Evolutionary conservation across 2,113 vertebrate genomes (phyloP), one percentile per base, ranked within the genome.

Genomic region (Ictalurus furcatus): DNA sequence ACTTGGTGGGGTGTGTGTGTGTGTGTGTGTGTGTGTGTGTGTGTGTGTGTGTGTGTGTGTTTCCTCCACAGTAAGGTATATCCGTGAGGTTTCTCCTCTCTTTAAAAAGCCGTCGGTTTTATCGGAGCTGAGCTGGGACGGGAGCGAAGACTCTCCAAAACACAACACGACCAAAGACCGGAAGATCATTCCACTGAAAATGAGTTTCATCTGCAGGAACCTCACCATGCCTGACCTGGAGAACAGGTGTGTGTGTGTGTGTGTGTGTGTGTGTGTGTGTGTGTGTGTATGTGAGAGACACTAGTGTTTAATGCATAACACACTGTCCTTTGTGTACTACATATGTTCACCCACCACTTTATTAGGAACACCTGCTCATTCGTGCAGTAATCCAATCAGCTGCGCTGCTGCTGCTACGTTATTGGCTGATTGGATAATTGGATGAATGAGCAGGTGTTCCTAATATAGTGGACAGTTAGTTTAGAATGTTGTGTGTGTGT

Each of bases 151-250:
- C 91, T 98, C 98, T 2, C 97, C 97, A 6, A 96, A 97, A 92
- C 97, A 97, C 93, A 93, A 94, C 69, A 89, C 92, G 4, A 92
- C 95, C 93, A 97, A 96, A 19, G 98, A 99, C 95, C 94, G 95
- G 87, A 99, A 98, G 91, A 95, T 98, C 93, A 98, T 99, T 91
- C 96, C 97, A 52, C 95, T 99, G 89, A 99, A 98, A 95, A 99
- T 99, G 98, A 98, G 98, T 93, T 99, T 97, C 6, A 97, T 97
- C 3, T 97, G 97, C 92, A 93, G 98, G 93, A 99, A 98, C 95
- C 96, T 99, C 90, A 99, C 97, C 95, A 98, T 99, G 97, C 97
- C 97, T 0, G 97, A 99, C 91, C 96, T 98, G 93, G 98, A 99
- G 94, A 99, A 97, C 97, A 97, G 98, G 98, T 99, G 58, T 19